These are phyloP conservation scores for Nebria brevicollis DNA, from an alignment of 2,888 invertebrate genomes.

Conservation along the genomic window DNA sequence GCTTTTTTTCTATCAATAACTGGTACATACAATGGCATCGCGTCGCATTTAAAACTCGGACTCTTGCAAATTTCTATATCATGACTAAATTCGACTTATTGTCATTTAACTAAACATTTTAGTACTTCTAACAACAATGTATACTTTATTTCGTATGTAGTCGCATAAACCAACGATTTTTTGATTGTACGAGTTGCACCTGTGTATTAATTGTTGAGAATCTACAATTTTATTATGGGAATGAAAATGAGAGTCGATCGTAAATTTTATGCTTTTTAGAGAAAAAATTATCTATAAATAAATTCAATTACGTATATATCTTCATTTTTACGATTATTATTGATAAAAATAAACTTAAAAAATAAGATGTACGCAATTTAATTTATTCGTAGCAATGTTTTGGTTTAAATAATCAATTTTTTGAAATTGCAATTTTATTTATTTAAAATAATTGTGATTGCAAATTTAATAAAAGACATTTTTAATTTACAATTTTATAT, in stretches of 20 bases:
- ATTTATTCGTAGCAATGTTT: too few species aligned
- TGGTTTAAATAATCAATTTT: too few species aligned
- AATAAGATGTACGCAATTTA: too few species aligned
- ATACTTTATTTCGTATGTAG: not conserved
- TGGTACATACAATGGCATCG: not conserved
- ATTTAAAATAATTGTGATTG: too few species aligned
- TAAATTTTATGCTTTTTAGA: not conserved
- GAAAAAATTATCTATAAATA: too few species aligned
- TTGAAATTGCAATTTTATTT: too few species aligned
- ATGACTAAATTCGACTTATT: not conserved
- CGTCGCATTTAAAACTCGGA: not conserved
- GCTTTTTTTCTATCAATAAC: constrained; percentile 1
- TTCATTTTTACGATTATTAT: too few species aligned
- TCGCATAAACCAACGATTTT: not conserved
- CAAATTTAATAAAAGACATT: too few species aligned
- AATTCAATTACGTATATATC: too few species aligned
- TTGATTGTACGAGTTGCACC: not conserved
- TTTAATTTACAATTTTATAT: too few species aligned
- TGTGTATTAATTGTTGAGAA: not conserved
- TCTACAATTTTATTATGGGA: not conserved
- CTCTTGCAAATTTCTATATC: not conserved
- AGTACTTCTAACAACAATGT: not conserved
- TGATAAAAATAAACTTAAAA: too few species aligned
- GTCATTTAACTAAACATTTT: not conserved
- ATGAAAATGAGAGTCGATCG: not conserved